A percentile compares a stretch with the other conserved stretches of the same genome.
These are phyloP conservation scores for Pachymerium ferrugineum DNA, from an alignment of 2,888 invertebrate genomes.

Conservation along the genomic window DNA sequence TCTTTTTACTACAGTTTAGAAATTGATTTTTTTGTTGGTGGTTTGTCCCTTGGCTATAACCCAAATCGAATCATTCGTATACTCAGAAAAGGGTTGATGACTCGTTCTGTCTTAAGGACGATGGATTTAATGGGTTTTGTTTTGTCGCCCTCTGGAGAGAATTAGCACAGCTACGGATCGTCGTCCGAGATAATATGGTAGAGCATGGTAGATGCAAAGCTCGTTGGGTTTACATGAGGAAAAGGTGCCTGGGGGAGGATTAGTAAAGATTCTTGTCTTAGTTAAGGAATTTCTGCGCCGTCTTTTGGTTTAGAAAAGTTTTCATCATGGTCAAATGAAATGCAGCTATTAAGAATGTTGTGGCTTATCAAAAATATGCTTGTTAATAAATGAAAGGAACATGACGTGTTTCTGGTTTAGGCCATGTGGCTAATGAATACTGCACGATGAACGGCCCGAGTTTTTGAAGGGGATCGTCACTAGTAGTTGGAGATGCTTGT, in stretches of 20 bases:
- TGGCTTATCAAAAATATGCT: neutral
- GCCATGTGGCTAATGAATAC: neutral
- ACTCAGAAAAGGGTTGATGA: slow-evolving; percentile 9
- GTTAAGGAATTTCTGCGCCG: no score
- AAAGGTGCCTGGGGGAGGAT: neutral
- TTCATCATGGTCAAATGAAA: no score
- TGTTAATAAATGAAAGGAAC: neutral
- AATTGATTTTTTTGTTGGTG: neutral
- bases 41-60: neutral
- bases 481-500: no score
- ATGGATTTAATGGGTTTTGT: slow-evolving; percentile 15
- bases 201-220: neutral
- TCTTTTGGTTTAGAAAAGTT: no score
- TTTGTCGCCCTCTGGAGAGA: slow-evolving; percentile 13
- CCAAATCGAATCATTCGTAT: slow-evolving; percentile 16
- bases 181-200: neutral
- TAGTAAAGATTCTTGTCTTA: no score
- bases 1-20: no score
- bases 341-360: no score
- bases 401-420: neutral
- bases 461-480: no score
- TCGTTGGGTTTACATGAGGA: neutral
- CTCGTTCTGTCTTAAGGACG: neutral
- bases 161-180: neutral
- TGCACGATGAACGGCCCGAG: no score